Percentiles rank a stretch among this genome's conserved stretches.
Evolutionary conservation across 1,140 invertebrate species (phyloP).

Genomic region (Luehdorfia chinensis): DNA sequence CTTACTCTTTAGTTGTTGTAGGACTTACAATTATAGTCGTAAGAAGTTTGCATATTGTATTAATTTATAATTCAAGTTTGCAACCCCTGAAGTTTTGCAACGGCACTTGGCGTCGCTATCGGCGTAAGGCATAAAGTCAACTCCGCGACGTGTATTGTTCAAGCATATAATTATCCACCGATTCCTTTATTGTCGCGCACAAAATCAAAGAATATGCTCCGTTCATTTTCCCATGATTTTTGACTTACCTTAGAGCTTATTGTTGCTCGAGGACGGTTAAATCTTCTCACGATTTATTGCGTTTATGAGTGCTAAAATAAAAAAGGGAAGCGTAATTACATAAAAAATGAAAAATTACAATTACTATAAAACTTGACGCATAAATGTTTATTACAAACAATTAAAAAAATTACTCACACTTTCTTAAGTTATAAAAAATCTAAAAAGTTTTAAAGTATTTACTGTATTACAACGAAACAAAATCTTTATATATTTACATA

Average conservation of each 20-base stretch:
- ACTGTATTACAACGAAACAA: too few relatives aligned
- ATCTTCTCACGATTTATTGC: conserved; percentile 65
- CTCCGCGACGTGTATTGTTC: conserved; percentile 60
- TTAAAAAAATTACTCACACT: too few relatives aligned
- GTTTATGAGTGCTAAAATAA: conserved; percentile 21
- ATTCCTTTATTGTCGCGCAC: conserved; percentile 63
- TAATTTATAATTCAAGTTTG: too few relatives aligned
- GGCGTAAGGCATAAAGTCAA: conserved; percentile 55
- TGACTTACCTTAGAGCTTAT: conserved; percentile 56
- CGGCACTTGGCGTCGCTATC: conserved; percentile 34
- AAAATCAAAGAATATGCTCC: conserved; percentile 72
- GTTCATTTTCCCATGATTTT: conserved; percentile 65
- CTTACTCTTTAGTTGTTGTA: too few relatives aligned
- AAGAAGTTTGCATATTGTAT: too few relatives aligned
- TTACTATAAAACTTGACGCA: too few relatives aligned
- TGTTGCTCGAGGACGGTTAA: conserved; percentile 68
- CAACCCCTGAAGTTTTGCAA: conserved; percentile 1
- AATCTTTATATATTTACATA: too few relatives aligned
- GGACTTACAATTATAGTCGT: too few relatives aligned
- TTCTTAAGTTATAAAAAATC: too few relatives aligned
- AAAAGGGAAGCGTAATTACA: neutral
- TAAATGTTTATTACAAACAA: too few relatives aligned
- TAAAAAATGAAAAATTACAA: too few relatives aligned
- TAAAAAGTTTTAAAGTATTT: too few relatives aligned
- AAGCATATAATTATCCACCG: conserved; percentile 62